These are phyloP conservation scores for Myiopsitta monachus DNA, from an alignment of 2,113 vertebrate genomes.

Conservation along the genomic window DNA sequence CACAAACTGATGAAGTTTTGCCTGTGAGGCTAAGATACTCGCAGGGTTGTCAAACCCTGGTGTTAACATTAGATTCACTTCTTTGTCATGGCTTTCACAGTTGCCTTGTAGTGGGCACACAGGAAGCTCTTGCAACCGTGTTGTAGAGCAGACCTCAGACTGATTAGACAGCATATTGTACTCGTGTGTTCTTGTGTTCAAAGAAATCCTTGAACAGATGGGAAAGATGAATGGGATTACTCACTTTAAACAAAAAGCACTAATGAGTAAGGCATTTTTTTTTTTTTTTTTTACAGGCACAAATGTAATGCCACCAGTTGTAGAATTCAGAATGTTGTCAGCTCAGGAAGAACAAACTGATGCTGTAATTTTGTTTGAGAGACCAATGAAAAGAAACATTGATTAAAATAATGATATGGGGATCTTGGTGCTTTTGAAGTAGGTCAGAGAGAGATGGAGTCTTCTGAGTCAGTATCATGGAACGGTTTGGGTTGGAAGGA, in stretches of 20 bases:
- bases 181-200: rapidly evolving
- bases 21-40: neutral
- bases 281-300: neutral
- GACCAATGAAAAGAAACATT: neutral
- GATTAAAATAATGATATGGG: neutral
- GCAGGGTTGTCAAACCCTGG: too few relatives aligned
- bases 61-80: rapidly evolving
- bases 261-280: neutral
- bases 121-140: neutral
- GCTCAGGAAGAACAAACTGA: conserved; percentile 11
- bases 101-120: neutral
- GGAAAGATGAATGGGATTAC: conserved; percentile 33
- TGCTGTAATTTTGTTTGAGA: neutral
- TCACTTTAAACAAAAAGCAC: conserved; percentile 19
- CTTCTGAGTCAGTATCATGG: neutral
- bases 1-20: rapidly evolving
- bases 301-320: neutral
- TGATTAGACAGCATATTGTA: neutral
- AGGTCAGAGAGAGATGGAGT: neutral
- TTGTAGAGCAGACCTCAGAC: neutral
- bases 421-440: conserved; percentile 9
- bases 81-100: too few relatives aligned
- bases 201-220: conserved; percentile 32
- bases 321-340: neutral
- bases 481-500: too few relatives aligned